phyloP scores from a whole-genome alignment of 2,797 vertebrate genomes.

The Poeciliopsis gracilis region DNA sequence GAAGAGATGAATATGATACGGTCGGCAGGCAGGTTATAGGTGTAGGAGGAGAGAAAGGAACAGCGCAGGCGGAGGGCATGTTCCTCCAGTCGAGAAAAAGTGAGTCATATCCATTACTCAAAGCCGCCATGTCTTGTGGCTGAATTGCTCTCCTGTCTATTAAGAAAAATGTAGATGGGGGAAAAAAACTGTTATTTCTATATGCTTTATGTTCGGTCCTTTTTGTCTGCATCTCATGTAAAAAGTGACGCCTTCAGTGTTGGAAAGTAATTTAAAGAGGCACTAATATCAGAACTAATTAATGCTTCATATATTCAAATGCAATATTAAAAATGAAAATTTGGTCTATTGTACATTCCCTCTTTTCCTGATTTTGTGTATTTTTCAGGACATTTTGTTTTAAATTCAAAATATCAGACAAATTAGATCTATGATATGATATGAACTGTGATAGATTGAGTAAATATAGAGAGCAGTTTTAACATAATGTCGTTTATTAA shows the following conservation, averaged over 20 bases:
- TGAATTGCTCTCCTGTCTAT: conserved; percentile 52
- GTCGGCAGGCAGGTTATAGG: conserved; percentile 52
- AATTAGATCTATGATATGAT: not conserved
- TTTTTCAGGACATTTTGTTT: not conserved
- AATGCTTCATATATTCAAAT: not conserved
- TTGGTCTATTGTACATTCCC: not conserved
- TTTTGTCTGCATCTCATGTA: not conserved
- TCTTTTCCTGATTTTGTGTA: not conserved
- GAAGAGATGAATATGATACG: conserved; percentile 42
- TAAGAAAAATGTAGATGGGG: conserved; percentile 30
- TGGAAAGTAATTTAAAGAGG: not conserved
- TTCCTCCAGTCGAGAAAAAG: conserved; percentile 52
- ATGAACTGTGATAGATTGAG: no score
- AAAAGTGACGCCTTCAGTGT: not conserved
- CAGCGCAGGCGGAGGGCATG: conserved; percentile 61
- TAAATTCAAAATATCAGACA: not conserved
- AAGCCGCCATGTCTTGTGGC: conserved; percentile 51
- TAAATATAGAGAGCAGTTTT: not conserved
- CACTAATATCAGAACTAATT: not conserved
- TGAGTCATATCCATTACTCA: conserved; percentile 66
- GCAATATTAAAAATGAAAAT: not conserved
- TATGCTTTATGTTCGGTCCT: conserved; percentile 2
- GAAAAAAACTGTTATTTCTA: conserved; percentile 3
- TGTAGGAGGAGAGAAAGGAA: conserved; percentile 64
- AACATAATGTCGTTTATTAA: not conserved